phyloP scores from a whole-genome alignment of 2,113 vertebrate species.

The Machaerirhynchus nigripectus region DNA sequence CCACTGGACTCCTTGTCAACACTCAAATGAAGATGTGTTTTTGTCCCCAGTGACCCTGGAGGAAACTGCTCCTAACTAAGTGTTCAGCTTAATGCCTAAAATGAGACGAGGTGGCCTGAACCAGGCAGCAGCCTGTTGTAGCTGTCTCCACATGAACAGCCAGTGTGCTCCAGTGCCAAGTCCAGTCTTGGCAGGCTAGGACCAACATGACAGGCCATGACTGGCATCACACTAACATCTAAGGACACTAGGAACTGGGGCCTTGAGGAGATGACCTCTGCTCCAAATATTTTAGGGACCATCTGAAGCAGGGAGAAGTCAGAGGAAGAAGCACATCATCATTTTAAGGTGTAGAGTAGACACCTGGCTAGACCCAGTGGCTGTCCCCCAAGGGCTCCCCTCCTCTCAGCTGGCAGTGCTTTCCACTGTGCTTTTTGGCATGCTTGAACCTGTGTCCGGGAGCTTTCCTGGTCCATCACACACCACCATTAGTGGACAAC shows the following conservation, averaged over 20 bases:
- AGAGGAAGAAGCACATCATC: neutral
- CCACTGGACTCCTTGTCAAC: neutral
- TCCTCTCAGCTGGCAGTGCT: neutral
- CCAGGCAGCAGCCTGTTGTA: neutral
- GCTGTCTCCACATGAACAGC: neutral
- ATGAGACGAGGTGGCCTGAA: neutral
- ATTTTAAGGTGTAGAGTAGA: neutral
- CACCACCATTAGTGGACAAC: neutral
- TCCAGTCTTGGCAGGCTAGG: neutral
- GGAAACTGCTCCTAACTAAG: neutral
- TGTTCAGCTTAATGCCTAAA: neutral
- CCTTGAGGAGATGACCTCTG: neutral
- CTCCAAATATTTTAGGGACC: neutral
- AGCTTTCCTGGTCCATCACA: neutral
- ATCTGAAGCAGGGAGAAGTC: neutral
- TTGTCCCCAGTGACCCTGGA: neutral
- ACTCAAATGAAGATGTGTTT: neutral
- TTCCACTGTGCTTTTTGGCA: rapidly evolving
- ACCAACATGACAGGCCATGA: neutral
- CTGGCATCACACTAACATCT: neutral
- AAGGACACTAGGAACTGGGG: neutral
- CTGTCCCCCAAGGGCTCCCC: neutral
- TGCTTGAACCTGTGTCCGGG: rapidly evolving
- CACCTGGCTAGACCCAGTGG: neutral
- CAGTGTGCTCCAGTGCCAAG: neutral